Evolutionary conservation across 2,113 vertebrate genomes (phyloP).

Genomic region (Microcebus jonahi): DNA sequence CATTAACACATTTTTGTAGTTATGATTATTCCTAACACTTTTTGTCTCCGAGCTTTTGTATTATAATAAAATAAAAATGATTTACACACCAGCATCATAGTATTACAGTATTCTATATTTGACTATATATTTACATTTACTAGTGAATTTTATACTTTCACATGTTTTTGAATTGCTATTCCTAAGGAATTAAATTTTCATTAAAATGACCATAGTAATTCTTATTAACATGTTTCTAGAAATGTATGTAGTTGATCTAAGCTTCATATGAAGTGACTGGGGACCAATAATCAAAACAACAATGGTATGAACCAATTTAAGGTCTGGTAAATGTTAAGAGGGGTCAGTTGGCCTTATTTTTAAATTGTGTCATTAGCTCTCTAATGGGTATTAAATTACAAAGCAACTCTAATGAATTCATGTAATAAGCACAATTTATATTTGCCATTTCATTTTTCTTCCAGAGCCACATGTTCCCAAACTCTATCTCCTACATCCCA

Average conservation of each 20-base stretch:
- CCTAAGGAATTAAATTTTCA: not conserved
- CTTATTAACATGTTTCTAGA: not conserved
- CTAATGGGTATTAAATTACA: not conserved
- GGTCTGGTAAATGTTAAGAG: not conserved
- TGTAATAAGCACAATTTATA: not conserved
- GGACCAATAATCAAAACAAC: not conserved
- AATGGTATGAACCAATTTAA: not conserved
- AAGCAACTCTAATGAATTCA: not conserved
- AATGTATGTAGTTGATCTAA: not conserved
- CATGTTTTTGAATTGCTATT: not conserved
- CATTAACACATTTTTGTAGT: not conserved
- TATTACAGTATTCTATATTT: not conserved
- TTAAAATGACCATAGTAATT: not conserved
- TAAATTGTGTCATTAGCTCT: not conserved
- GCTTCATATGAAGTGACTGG: not conserved
- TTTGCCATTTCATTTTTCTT: not conserved
- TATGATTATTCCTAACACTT: not conserved
- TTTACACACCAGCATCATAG: not conserved
- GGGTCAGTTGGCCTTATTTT: not conserved
- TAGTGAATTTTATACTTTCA: not conserved
- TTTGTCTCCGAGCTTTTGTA: not conserved
- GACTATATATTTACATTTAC: not conserved
- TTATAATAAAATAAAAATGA: not conserved
- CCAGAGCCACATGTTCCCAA: not conserved
- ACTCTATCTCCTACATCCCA: not conserved